Conservation (phyloP, 1,140 invertebrate species). For the Cylas formicarius region DNA sequence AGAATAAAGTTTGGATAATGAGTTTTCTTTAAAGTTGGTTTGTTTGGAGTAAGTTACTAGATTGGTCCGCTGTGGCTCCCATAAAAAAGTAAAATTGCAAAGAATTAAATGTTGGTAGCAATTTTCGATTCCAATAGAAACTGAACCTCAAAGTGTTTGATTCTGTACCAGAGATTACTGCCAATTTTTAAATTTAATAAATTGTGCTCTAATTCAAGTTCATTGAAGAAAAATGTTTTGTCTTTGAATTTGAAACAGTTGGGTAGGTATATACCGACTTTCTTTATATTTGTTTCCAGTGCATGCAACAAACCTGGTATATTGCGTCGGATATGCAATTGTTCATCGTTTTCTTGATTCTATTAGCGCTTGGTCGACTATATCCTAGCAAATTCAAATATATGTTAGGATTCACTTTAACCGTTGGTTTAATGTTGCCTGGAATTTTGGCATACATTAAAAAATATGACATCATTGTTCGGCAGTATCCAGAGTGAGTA, state of each 20-base stretch:
- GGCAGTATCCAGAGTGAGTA: constrained; percentile 32
- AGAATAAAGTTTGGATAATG: background rate
- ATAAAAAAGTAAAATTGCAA: too few species aligned
- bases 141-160: too few species aligned
- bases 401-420: constrained; percentile 21
- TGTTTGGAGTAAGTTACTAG: too few species aligned
- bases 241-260: too few species aligned
- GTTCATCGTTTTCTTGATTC: constrained; percentile 36
- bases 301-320: constrained; percentile 43
- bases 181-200: too few species aligned
- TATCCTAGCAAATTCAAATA: constrained; percentile 14
- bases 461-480: constrained; percentile 26
- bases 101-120: too few species aligned
- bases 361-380: constrained; percentile 25
- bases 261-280: too few species aligned
- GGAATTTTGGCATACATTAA: constrained; percentile 22
- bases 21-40: too few species aligned
- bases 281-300: constrained; percentile 30
- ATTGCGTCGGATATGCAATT: constrained; percentile 43
- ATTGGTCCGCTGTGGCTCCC: too few species aligned
- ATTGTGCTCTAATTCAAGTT: too few species aligned
- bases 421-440: constrained; percentile 21
- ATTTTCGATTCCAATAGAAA: too few species aligned
- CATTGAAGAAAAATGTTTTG: background rate
- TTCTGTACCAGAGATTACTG: too few species aligned